These are phyloP conservation scores for Eonycteris spelaea DNA, from an alignment of 2,113 vertebrate species.

Conservation along the genomic window DNA sequence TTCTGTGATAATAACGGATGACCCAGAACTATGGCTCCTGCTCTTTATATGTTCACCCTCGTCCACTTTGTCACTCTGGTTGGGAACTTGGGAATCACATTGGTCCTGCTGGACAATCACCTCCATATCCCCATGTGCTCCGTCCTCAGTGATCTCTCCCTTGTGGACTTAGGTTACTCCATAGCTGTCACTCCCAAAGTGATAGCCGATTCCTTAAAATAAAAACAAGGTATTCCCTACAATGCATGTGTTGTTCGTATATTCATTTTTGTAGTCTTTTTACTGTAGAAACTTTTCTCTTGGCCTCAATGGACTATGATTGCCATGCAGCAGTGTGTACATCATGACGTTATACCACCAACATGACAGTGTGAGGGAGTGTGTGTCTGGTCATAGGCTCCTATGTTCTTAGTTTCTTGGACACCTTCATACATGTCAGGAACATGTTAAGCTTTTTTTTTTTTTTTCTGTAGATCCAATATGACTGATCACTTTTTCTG, in stretches of 20 bases:
- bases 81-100: not conserved
- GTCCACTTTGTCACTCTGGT: not conserved
- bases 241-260: not conserved
- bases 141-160: not conserved
- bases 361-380: not conserved
- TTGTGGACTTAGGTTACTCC: not conserved
- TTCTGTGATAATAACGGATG: not conserved
- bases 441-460: not conserved
- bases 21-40: not conserved
- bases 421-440: not conserved
- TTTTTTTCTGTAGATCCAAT: not conserved
- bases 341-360: not conserved
- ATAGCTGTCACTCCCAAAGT: not conserved
- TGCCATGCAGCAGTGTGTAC: not conserved
- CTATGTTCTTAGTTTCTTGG: not conserved
- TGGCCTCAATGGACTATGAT: not conserved
- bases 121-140: not conserved
- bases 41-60: not conserved
- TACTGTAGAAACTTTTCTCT: not conserved
- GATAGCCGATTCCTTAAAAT: not conserved
- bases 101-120: not conserved
- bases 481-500: constrained; percentile 57
- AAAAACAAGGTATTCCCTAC: not conserved
- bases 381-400: no score
- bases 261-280: not conserved